Evolutionary conservation across 2,888 invertebrate genomes (phyloP).

Genomic region (Rhagium mordax): DNA sequence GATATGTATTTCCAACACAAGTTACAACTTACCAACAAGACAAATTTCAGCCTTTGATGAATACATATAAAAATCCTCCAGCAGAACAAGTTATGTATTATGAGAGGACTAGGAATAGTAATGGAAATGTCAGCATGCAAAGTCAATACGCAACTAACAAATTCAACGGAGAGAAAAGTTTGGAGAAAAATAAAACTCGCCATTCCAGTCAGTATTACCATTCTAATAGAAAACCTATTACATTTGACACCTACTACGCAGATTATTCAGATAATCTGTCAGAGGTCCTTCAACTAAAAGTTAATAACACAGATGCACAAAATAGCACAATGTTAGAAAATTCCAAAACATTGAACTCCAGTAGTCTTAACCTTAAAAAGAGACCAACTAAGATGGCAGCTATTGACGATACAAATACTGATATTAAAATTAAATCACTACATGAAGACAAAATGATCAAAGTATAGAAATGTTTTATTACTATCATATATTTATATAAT

Average conservation of each 20-base stretch:
- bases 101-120: background rate
- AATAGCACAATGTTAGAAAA: background rate
- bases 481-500: background rate
- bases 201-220: slow-evolving; percentile 9
- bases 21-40: background rate
- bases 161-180: background rate
- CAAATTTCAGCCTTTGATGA: background rate
- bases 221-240: slow-evolving; percentile 24
- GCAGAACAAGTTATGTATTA: background rate
- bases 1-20: background rate
- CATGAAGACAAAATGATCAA: background rate
- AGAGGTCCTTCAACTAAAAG: background rate
- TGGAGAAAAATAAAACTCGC: background rate
- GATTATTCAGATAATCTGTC: background rate
- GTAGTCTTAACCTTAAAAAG: background rate
- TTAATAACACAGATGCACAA: background rate
- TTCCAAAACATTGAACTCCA: background rate
- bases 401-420: background rate
- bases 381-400: background rate
- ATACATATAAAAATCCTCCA: background rate
- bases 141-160: background rate
- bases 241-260: slow-evolving; percentile 9
- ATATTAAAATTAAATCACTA: background rate
- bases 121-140: background rate
- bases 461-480: background rate